Evolutionary conservation across 2,888 invertebrate species (phyloP), one percentile per base, ranked within the genome.

Genomic region (Oconnorella tubifera): DNA sequence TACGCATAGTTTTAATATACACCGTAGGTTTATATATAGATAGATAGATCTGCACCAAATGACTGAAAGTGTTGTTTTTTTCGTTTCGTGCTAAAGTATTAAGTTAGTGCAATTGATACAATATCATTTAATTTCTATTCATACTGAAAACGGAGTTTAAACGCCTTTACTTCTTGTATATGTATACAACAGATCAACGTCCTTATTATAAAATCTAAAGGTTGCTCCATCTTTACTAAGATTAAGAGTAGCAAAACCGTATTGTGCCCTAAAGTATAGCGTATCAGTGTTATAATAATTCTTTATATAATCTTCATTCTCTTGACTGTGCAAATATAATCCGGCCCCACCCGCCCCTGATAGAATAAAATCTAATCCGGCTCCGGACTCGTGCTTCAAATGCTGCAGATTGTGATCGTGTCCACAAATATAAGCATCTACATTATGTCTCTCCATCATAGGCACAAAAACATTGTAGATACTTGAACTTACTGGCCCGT

Each of bases 331-430:
- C 14, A 33, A n/a, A 2, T 14, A 31, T 53, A 62, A 14, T 33
- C 62, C 48, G 1, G 63, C 63, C 0, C 63, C 63, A 6, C 63
- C 63, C 2, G 32, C 63, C 40, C 59, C 63, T 25, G 63, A 51
- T 14, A 63, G 19, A 23, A 59, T 59, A 59, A 32, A 63, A 25
- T 63, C 63, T 2, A 60, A 3, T n/a, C 53, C 59, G 14, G 23
- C n/a, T 2, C 29, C 49, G 6, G 48, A 48, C 3, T 31, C 29
- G 31, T 63, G n/a, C 29, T 29, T 50, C 31, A 66, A 2, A 57
- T 66, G 64, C 49, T 66, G 66, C 4, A 66, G 61, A 55, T 65
- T 64, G 59, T 66, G 66, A 32, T 66, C 66, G 55, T 66, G 66
- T 19, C 66, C 66, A 53, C 40, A 32, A 33, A 66, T 33, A 53